Conservation (phyloP, 2,888 invertebrate genomes). For the Scaeva pyrastri region DNA sequence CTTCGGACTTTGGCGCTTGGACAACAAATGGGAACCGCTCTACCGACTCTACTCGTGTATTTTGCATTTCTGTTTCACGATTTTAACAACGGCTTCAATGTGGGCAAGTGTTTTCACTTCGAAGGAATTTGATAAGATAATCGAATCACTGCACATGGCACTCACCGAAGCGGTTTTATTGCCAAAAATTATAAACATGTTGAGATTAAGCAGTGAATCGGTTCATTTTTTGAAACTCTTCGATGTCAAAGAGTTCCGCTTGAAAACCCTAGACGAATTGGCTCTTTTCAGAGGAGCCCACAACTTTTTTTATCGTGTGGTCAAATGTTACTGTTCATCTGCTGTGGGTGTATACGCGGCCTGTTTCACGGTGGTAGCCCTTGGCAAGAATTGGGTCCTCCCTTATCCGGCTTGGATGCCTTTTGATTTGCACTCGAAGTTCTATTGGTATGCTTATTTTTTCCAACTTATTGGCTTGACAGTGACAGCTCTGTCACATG, state of each 20-base stretch:
- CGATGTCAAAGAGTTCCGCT: slow-evolving; percentile 40
- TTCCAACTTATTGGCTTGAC: slow-evolving; percentile 78
- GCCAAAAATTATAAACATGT: slow-evolving; percentile 79
- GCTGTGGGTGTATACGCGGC: not conserved
- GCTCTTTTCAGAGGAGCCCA: slow-evolving; percentile 73
- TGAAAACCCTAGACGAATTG: slow-evolving; percentile 68
- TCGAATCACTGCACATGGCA: slow-evolving; percentile 79
- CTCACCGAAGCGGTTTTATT: slow-evolving; percentile 78
- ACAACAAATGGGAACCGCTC: slow-evolving; percentile 12
- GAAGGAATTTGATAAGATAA: slow-evolving; percentile 78
- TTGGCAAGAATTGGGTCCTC: slow-evolving; percentile 76
- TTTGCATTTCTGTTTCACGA: slow-evolving; percentile 78
- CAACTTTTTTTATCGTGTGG: slow-evolving; percentile 68
- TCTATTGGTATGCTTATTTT: slow-evolving; percentile 78
- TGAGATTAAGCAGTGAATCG: slow-evolving; percentile 72
- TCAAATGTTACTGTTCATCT: slow-evolving; percentile 63
- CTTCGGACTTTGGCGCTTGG: slow-evolving; percentile 45
- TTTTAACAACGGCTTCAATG: slow-evolving; percentile 78
- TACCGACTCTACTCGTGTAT: slow-evolving; percentile 49
- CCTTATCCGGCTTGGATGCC: slow-evolving; percentile 80
- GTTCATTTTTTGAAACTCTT: slow-evolving; percentile 76
- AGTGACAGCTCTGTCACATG: slow-evolving; percentile 77
- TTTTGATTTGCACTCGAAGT: slow-evolving; percentile 78
- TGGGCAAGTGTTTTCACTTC: slow-evolving; percentile 78
- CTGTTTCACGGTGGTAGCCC: slow-evolving; percentile 60